phyloP scores from a whole-genome alignment of 1,140 invertebrate genomes.

The Drosophila mauritiana region DNA sequence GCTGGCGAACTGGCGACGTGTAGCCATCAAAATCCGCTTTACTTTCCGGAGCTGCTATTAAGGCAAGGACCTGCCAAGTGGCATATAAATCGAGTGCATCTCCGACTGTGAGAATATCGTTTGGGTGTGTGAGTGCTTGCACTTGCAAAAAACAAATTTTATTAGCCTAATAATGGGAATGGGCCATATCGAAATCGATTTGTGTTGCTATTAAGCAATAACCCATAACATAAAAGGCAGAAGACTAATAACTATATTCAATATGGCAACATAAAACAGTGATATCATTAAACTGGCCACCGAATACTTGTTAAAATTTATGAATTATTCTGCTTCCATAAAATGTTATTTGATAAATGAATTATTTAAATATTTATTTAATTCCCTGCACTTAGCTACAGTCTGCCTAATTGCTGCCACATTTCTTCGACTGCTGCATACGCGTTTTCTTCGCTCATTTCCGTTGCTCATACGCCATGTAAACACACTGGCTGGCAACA shows the following conservation, averaged over 20 bases:
- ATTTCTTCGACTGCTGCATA: slow-evolving; percentile 1
- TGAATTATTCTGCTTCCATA: too few relatives aligned
- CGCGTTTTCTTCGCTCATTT: slow-evolving; percentile 33
- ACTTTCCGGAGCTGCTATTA: slow-evolving; percentile 52
- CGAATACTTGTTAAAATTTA: too few relatives aligned
- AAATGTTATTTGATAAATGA: too few relatives aligned
- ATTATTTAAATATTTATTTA: not conserved
- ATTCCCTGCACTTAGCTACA: not conserved
- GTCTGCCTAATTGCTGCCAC: not conserved
- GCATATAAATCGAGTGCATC: slow-evolving; percentile 54
- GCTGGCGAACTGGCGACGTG: slow-evolving; percentile 51
- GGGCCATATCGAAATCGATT: too few relatives aligned
- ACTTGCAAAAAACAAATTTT: not conserved
- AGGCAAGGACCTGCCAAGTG: slow-evolving; percentile 36
- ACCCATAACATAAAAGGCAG: too few relatives aligned
- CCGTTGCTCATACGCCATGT: slow-evolving; percentile 72
- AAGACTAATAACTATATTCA: too few relatives aligned
- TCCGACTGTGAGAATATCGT: not conserved
- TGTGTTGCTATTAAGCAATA: too few relatives aligned
- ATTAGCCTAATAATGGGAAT: not conserved
- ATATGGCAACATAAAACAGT: too few relatives aligned
- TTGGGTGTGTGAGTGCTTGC: not conserved
- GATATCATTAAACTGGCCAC: too few relatives aligned
- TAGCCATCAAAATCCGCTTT: slow-evolving; percentile 68
- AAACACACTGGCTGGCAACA: slow-evolving; percentile 55